Evolutionary conservation across 2,797 vertebrate species (phyloP).

Genomic region (Spea hammondii): DNA sequence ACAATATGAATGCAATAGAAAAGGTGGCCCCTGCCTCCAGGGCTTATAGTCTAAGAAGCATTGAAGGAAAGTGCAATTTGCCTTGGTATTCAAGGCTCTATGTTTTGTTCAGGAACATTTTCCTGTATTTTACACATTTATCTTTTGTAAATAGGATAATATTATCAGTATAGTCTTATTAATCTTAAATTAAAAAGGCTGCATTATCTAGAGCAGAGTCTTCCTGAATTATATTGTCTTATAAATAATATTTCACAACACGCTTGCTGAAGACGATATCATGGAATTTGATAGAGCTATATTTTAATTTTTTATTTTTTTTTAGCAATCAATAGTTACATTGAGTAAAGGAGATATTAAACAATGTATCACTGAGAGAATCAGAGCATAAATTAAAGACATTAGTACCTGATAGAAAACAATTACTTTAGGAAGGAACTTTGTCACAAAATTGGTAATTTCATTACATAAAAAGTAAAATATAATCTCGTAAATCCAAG

Average conservation of each 20-base stretch:
- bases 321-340: conserved; percentile 41
- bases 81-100: no score
- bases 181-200: no score
- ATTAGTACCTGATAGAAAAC: conserved; percentile 40
- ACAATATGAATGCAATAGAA: no score
- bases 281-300: conserved; percentile 25
- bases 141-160: no score
- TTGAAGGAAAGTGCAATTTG: no score
- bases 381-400: conserved; percentile 45
- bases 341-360: conserved; percentile 42
- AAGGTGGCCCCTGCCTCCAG: no score
- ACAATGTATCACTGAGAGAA: conserved; percentile 43
- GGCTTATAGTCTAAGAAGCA: no score
- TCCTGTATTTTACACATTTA: no score
- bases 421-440: conserved; percentile 32
- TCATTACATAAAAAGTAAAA: conserved; percentile 26
- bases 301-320: conserved; percentile 45
- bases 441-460: conserved; percentile 36
- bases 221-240: background rate
- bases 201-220: conserved; percentile 40
- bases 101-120: no score
- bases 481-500: conserved; percentile 9
- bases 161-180: no score
- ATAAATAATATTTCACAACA: conserved; percentile 43
- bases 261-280: conserved; percentile 34